Evolutionary conservation across 2,888 invertebrate genomes (phyloP).

Genomic region (Tenthredo amoena): DNA sequence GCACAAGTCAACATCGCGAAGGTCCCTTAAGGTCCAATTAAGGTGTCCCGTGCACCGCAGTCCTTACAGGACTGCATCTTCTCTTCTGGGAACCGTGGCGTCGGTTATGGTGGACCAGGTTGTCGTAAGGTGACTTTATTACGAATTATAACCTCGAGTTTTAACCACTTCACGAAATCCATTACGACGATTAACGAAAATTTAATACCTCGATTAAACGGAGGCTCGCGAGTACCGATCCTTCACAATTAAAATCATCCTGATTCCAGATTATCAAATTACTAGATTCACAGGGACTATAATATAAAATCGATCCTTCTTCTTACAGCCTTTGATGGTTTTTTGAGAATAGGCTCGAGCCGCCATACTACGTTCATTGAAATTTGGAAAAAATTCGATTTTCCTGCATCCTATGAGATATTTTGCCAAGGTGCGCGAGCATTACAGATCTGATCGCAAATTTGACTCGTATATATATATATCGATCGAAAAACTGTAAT

Average conservation of each 20-base stretch:
- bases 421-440: too few species aligned
- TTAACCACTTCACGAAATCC: neutral
- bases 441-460: too few species aligned
- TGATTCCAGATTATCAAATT: neutral
- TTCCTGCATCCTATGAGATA: too few species aligned
- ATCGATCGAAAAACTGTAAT: too few species aligned
- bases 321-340: neutral
- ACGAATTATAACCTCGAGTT: conserved; percentile 26
- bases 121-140: conserved; percentile 15
- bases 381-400: too few species aligned
- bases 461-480: too few species aligned
- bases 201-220: neutral
- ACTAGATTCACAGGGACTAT: neutral
- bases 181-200: neutral
- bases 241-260: neutral
- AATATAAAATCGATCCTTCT: neutral
- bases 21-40: conserved; percentile 49
- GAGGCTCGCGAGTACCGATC: neutral
- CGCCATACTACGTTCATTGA: too few species aligned
- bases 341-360: neutral
- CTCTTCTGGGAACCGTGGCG: conserved; percentile 18
- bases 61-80: conserved; percentile 29
- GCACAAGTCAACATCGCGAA: conserved; percentile 6
- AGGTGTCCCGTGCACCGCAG: neutral
- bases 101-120: conserved; percentile 34